phyloP scores from a whole-genome alignment of 2,888 invertebrate genomes.

The Piscicola geometra region DNA sequence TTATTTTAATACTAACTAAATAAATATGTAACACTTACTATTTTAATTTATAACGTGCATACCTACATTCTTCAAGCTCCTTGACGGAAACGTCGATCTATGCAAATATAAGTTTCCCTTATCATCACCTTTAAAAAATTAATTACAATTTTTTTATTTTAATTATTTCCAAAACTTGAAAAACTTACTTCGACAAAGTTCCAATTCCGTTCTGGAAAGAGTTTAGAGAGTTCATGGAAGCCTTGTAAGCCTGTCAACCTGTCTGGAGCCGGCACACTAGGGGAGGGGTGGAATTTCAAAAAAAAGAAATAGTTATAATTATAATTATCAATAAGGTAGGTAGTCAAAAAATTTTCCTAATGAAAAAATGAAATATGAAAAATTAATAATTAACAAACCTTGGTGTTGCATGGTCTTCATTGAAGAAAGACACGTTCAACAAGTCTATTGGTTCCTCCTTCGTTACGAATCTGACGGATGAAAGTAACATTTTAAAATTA shows the following conservation, averaged over 20 bases:
- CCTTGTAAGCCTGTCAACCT: constrained; percentile 72
- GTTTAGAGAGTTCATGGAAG: constrained; percentile 59
- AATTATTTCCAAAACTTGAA: neutral
- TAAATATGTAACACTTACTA: neutral
- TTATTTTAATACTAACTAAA: neutral
- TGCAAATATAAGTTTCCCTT: constrained; percentile 37
- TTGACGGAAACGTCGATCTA: constrained; percentile 67
- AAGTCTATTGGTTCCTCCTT: constrained; percentile 73
- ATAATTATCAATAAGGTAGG: too few species aligned
- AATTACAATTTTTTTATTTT: neutral
- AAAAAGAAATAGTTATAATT: neutral
- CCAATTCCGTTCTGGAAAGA: constrained; percentile 75
- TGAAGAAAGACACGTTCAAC: constrained; percentile 84
- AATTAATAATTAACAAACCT: neutral
- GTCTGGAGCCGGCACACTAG: constrained; percentile 70
- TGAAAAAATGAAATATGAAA: neutral
- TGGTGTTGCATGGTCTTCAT: constrained; percentile 11
- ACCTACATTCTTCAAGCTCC: constrained; percentile 61
- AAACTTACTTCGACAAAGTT: constrained; percentile 69
- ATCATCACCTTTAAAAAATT: constrained; percentile 10
- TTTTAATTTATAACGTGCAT: too few species aligned
- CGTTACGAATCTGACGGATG: constrained; percentile 49
- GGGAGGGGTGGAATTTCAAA: neutral
- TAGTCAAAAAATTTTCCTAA: too few species aligned
- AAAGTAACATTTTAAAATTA: too few species aligned